Evolutionary conservation across 2,797 vertebrate species (phyloP), one percentile per base, ranked within the genome.

Genomic region (Sebastes vulpes): DNA sequence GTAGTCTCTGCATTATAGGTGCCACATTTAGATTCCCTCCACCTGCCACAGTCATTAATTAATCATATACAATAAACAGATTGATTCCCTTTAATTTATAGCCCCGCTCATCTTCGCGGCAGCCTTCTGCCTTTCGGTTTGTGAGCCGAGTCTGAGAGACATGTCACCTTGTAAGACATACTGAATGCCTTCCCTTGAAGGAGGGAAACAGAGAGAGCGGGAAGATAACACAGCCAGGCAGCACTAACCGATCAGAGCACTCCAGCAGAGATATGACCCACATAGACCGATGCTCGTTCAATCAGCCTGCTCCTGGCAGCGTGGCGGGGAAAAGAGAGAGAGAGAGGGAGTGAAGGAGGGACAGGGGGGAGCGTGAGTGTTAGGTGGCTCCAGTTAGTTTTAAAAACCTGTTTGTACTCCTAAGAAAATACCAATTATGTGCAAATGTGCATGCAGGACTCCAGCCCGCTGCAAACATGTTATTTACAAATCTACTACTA

Each of bases 251-350:
- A 96, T 95, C 94, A 93, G 90, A 93, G 94, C 91, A 83, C 92
- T 94, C 95, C 95, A 92, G 94, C 95, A 95, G 96, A 91, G 95
- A 95, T 95, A 91, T 94, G 95, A 95, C 95, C 95, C 94, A 95
- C 91, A 96, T 96, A 95, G 91, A 89, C 91, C 91, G 81, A 70
- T 70, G 89, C 87, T 95, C 90, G 82, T 96, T 95, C 95, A 96
- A 96, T 96, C 95, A 96, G 94, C 91, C 93, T 91, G 92, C 93
- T 89, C 84, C 91, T 90, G 91, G 91, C 89, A 83, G 86, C 21
- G 16, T 83, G 69, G 85, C 23, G 61, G 84, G 63, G 69, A 70
- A 70, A 72, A 80, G 68, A 75, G 71, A 29, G 66, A 74, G 71
- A 29, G 59, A 23, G 59, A 59, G 70, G 67, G 73, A 67, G 29